Conservation (phyloP, 1,140 invertebrate species). For the Drosophila mauritiana region DNA sequence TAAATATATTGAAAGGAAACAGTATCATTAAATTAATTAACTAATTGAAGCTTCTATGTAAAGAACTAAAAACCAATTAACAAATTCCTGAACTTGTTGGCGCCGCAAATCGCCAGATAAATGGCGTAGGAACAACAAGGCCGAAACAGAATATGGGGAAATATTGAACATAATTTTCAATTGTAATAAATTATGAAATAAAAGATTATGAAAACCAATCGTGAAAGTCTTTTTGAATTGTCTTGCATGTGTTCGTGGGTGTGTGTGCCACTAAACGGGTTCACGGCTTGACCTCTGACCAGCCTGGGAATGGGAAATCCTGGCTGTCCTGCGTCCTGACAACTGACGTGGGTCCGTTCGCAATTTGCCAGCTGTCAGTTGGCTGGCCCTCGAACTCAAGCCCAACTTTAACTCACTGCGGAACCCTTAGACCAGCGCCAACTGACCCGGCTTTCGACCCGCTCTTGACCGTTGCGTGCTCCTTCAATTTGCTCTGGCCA, state of each 20-base stretch:
- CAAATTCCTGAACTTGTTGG: constrained; percentile 45
- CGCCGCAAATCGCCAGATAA: constrained; percentile 21
- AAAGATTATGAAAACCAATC: constrained; percentile 76
- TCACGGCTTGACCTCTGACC: constrained; percentile 22
- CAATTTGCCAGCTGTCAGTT: constrained; percentile 71
- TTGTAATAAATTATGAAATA: constrained; percentile 83
- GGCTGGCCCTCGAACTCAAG: constrained; percentile 30
- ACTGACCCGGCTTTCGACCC: constrained; percentile 36
- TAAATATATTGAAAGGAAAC: constrained; percentile 74
- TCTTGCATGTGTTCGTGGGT: not conserved
- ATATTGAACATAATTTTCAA: constrained; percentile 81
- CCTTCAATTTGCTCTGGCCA: constrained; percentile 1
- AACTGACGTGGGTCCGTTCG: constrained; percentile 66
- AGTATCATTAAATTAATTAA: constrained; percentile 82
- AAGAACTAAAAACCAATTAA: constrained; percentile 76
- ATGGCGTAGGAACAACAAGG: constrained; percentile 19
- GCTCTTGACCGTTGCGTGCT: constrained; percentile 29
- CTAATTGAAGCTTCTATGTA: constrained; percentile 82
- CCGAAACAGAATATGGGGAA: constrained; percentile 57
- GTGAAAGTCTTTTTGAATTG: constrained; percentile 15
- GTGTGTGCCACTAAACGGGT: constrained; percentile 15
- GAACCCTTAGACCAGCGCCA: constrained; percentile 32
- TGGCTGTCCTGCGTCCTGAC: constrained; percentile 43
- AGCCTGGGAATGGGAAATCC: constrained; percentile 36
- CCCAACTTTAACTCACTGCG: constrained; percentile 11